Conservation (phyloP, 2,797 vertebrate species). For the Ispidina picta region DNA sequence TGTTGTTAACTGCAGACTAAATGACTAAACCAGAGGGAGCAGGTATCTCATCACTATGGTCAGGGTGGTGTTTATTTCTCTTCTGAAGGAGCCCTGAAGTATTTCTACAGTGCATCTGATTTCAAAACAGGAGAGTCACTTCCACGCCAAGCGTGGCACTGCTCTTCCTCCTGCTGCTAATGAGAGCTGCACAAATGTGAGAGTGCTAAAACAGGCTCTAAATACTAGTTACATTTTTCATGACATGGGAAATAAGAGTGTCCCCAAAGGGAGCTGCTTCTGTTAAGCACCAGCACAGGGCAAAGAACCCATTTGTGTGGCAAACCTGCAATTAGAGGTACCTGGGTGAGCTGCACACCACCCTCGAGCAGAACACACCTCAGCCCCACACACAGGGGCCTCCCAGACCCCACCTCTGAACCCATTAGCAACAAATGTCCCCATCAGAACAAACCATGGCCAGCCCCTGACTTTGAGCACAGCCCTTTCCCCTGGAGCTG, state of each 20-base stretch:
- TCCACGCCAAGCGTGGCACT: neutral
- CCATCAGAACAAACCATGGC: rapidly evolving
- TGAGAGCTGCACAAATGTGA: neutral
- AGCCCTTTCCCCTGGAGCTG: no score
- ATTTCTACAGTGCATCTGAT: neutral
- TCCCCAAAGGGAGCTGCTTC: neutral
- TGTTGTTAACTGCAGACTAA: slow-evolving; percentile 31
- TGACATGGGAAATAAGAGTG: neutral
- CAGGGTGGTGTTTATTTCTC: neutral
- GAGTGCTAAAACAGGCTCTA: neutral
- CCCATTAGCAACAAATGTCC: rapidly evolving
- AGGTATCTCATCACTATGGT: neutral
- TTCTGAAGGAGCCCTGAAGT: neutral
- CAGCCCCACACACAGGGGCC: neutral
- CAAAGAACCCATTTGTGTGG: neutral
- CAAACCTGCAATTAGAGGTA: neutral
- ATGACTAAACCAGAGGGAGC: slow-evolving; percentile 1
- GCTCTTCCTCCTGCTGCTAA: neutral
- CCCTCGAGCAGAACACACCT: neutral
- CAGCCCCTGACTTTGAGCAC: neutral
- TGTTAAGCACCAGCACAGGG: neutral
- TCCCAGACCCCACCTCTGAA: rapidly evolving
- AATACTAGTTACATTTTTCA: neutral
- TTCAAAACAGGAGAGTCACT: neutral
- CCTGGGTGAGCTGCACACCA: neutral